Percentiles rank a stretch among this genome's conserved stretches.
These are phyloP conservation scores for Gasterosteus nipponicus DNA, from an alignment of 2,113 vertebrate species.

Conservation along the genomic window DNA sequence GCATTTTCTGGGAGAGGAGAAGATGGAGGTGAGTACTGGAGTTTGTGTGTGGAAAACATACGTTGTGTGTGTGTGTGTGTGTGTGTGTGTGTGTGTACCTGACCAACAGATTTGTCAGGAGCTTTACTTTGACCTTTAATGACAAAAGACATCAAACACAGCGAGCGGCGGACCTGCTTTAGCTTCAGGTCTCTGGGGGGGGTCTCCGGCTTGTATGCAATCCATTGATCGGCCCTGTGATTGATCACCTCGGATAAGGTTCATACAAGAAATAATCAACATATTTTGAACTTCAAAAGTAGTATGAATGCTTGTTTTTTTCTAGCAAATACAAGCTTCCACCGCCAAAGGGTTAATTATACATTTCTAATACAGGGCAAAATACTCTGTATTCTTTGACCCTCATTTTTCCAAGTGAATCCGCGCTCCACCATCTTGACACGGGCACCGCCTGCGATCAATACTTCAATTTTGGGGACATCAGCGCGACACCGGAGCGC, in stretches of 20 bases:
- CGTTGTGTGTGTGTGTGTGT: not conserved
- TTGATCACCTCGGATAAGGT: not conserved
- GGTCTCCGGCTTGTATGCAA: not conserved
- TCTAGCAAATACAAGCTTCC: not conserved
- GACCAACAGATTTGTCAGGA: not conserved
- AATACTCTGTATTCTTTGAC: too few relatives aligned
- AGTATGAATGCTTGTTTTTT: too few relatives aligned
- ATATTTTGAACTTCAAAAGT: not conserved
- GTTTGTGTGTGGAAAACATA: slow-evolving; percentile 17
- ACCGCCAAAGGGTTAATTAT: too few relatives aligned
- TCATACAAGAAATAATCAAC: not conserved
- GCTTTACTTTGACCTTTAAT: not conserved
- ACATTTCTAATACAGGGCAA: too few relatives aligned
- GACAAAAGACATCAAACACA: not conserved
- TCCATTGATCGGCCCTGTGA: not conserved
- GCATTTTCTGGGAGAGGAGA: slow-evolving; percentile 45
- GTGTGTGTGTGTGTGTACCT: not conserved
- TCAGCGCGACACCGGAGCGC: slow-evolving; percentile 28
- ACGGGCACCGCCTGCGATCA: slow-evolving; percentile 18
- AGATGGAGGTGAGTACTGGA: slow-evolving; percentile 15
- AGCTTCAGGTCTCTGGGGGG: not conserved
- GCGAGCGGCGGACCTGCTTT: not conserved
- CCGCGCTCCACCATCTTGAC: too few relatives aligned
- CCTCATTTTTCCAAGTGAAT: too few relatives aligned
- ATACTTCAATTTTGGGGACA: slow-evolving; percentile 27